Evolutionary conservation across 2,113 vertebrate species (phyloP).

Genomic region (Pica pica): DNA sequence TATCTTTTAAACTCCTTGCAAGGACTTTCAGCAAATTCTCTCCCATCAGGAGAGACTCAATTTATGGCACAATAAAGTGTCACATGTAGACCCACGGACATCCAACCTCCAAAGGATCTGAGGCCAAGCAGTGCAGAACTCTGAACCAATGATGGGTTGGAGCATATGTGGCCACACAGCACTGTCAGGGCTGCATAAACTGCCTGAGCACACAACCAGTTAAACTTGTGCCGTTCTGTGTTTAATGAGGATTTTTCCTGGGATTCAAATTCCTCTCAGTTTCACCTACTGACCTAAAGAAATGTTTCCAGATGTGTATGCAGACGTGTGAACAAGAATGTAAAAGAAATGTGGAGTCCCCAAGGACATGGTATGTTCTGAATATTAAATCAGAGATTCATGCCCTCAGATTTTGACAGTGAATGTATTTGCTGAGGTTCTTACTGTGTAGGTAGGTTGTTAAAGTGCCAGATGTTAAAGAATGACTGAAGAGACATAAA

Average conservation of each 20-base stretch:
- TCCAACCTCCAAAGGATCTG: background rate
- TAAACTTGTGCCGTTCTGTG: background rate
- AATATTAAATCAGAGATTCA: background rate
- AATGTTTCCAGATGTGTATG: background rate
- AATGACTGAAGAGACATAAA: background rate
- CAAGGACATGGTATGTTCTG: background rate
- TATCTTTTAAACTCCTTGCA: too few relatives aligned
- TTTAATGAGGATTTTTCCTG: background rate
- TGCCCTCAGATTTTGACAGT: background rate
- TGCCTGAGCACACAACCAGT: background rate
- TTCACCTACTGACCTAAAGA: background rate
- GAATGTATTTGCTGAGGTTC: background rate
- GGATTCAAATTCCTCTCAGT: background rate
- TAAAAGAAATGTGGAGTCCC: background rate
- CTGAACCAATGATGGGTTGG: background rate
- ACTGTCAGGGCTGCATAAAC: background rate
- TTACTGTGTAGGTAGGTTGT: background rate
- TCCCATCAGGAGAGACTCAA: too few relatives aligned
- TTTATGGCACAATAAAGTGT: too few relatives aligned
- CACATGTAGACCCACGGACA: background rate
- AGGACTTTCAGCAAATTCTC: too few relatives aligned
- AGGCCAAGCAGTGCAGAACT: background rate
- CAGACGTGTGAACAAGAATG: background rate
- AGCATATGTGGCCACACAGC: background rate
- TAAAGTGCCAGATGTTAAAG: background rate